Conservation (phyloP, 2,797 vertebrate species). For the Melanotaenia boesemani region DNA sequence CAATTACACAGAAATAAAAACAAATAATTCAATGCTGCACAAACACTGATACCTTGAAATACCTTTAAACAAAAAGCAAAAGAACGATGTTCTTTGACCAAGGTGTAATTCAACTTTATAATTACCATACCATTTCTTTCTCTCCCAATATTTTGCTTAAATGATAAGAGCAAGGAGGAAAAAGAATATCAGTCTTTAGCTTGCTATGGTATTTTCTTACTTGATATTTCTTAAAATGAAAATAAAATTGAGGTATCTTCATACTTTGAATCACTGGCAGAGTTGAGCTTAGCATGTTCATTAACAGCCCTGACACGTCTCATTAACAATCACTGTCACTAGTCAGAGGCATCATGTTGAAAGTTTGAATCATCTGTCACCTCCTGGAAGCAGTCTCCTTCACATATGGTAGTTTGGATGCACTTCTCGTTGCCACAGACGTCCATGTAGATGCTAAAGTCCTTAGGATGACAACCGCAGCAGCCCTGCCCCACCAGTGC, state of each 20-base stretch:
- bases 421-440: conserved; percentile 83
- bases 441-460: conserved; percentile 87
- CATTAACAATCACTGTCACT: neutral
- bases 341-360: neutral
- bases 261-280: too few relatives aligned
- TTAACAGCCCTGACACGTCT: neutral
- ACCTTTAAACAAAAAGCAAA: too few relatives aligned
- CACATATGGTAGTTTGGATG: conserved; percentile 88
- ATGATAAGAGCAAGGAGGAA: too few relatives aligned
- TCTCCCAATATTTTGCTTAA: neutral
- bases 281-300: neutral
- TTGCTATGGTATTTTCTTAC: neutral
- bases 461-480: conserved; percentile 83
- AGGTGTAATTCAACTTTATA: neutral
- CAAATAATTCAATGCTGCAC: neutral
- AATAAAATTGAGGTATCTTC: neutral
- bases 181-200: neutral
- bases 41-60: neutral
- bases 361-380: conserved; percentile 65
- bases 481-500: conserved; percentile 79
- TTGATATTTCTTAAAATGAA: neutral
- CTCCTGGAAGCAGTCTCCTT: conserved; percentile 87
- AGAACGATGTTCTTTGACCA: too few relatives aligned
- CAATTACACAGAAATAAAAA: neutral
- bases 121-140: neutral